Evolutionary conservation across 2,888 invertebrate species (phyloP), one percentile per base, ranked within the genome.

Genomic region (Caenorhabditis drosophilae): DNA sequence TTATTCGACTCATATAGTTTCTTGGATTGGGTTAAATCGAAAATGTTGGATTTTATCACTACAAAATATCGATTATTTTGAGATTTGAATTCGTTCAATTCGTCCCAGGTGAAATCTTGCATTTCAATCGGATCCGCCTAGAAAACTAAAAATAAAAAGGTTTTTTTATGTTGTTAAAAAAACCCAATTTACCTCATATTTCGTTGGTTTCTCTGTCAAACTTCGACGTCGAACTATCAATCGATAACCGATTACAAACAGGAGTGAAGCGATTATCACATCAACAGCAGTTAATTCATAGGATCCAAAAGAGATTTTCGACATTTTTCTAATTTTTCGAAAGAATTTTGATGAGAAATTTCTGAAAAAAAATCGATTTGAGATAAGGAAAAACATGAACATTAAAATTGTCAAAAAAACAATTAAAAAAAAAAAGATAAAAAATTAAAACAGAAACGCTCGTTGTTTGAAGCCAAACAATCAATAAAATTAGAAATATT

Each of bases 51-150:
- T 18, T 72, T 31, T 69, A 80, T 56, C 0, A 76, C 76, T n/a
- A 79, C 58, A 7, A 77, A 67, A 41, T 79, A 75, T 41, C 67
- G 73, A 38, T 77, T 72, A 7, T 75, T 58, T 11, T 70, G 69
- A 7, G 75, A 70, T 35, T 81, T 69, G 59, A 77, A 76, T 35
- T 67, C 57, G 22, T 62, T 45, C 36, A 81, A 52, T 48, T 81
- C 70, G 12, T 70, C 70, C n/a, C 77, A 46, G 0, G 78, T 81
- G 67, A 81, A 64, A 59, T 81, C 77, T 51, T 67, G 69, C 58
- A 64, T 68, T 40, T 55, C 51, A 1, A 81, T 20, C 0, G 74
- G 71, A 18, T 40, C 36, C 2, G 36, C 11, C 64, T 59, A 23
- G 35, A 54, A 57, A 47, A 6, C 23, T 16, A 25, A 2, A 36